Base-by-base conservation (phyloP, 1,140 invertebrate genomes). In the Musca domestica region DNA sequence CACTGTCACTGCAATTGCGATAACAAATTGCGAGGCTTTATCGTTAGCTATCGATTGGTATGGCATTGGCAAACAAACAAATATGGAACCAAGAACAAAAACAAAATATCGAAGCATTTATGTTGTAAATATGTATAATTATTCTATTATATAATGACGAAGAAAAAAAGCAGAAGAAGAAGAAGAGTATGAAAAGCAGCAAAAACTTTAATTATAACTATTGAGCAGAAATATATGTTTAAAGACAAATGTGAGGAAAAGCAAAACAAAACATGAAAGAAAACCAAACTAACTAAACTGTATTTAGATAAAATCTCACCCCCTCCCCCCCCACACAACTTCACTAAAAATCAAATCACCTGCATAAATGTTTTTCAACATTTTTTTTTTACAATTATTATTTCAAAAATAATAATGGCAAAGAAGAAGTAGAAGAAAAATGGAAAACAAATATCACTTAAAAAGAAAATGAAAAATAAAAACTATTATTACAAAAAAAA, bases 401-500 rank as follows among this genome's bases (percentile, higher is more conserved):
- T 51, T 67, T 54, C 30, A 67, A 54, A 67, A 67, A 67, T 54
- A 67, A 34, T 52, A 49, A 27, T 51, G n/a, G 22, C 15, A 15
- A 30, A 51, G 27, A n/a, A 49, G 52, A 41, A 52, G 12, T 20
- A 67, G 19, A 20, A 49, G 49, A 66, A 54, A 10, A 20, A 51
- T 10, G 17, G 9, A 20, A n/a, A 51, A 51, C 49, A 27, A 27
- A 27, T 27, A 49, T 41, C 34, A 41, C 34, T 41, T 41, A 41
- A 41, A 41, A 41, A 41, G 34, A 41, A 41, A 2, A 41, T 41
- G 27, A 51, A 54, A 48, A 54, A 20, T n/a, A 56, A 27, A 56
- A 56, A 27, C 14, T 22, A 12, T 27, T 54, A 22, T 23, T n/a
- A n/a, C n/a, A 7, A 54, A 23, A 23, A 54, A 7, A 30, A 30